These are phyloP conservation scores for Bemisia tabaci DNA, from an alignment of 1,140 invertebrate genomes.

Conservation along the genomic window DNA sequence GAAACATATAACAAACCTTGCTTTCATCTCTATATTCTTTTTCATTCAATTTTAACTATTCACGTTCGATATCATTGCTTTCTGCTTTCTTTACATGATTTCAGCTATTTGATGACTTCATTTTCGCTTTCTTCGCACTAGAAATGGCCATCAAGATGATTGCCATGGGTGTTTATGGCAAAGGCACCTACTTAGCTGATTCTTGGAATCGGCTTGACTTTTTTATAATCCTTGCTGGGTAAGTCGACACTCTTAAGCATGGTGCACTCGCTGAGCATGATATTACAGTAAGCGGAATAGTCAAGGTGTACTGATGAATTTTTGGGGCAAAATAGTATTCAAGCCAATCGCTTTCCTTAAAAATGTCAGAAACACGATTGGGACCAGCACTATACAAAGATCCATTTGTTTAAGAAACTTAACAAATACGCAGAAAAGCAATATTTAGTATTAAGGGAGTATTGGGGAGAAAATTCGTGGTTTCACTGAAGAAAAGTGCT, in stretches of 20 bases:
- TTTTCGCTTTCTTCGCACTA: slow-evolving; percentile 93
- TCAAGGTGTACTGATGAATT: background rate
- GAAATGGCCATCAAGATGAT: slow-evolving; percentile 98
- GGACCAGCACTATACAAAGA: too few relatives aligned
- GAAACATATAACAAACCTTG: too few relatives aligned
- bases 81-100: slow-evolving; percentile 26
- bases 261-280: too few relatives aligned
- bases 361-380: too few relatives aligned
- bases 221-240: slow-evolving; percentile 96
- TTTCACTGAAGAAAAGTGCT: too few relatives aligned
- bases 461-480: too few relatives aligned
- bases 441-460: too few relatives aligned
- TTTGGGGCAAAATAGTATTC: background rate
- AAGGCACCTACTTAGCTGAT: slow-evolving; percentile 88
- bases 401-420: too few relatives aligned
- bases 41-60: background rate
- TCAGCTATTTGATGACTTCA: slow-evolving; percentile 92
- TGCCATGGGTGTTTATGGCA: slow-evolving; percentile 95
- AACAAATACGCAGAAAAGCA: too few relatives aligned
- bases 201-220: slow-evolving; percentile 97
- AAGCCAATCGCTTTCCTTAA: too few relatives aligned
- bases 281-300: background rate
- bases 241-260: too few relatives aligned
- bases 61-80: background rate
- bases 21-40: too few relatives aligned